These are phyloP conservation scores for Microctonus hyperodae DNA, from an alignment of 2,888 invertebrate species.

Conservation along the genomic window DNA sequence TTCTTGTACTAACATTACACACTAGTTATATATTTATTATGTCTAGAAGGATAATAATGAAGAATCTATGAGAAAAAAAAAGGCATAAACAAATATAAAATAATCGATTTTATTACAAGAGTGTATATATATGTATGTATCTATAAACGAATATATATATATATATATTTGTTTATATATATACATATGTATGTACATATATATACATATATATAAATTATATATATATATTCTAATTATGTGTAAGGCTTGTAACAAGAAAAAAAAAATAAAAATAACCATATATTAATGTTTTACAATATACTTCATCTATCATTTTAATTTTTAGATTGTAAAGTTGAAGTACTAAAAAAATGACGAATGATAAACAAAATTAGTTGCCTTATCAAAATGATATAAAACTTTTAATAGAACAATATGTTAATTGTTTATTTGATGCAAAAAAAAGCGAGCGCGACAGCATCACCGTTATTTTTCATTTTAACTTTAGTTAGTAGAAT, in stretches of 20 bases:
- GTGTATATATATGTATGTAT: slow-evolving; percentile 41
- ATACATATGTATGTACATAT: slow-evolving; percentile 4
- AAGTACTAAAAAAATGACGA: slow-evolving; percentile 36
- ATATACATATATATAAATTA: slow-evolving; percentile 43
- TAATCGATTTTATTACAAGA: slow-evolving; percentile 62
- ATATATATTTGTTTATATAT: slow-evolving; percentile 20
- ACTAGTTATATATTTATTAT: slow-evolving; percentile 60
- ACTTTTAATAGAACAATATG: slow-evolving; percentile 16
- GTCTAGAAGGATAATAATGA: slow-evolving; percentile 23
- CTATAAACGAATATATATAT: slow-evolving; percentile 21
- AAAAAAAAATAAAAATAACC: slow-evolving; percentile 59
- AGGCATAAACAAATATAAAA: slow-evolving; percentile 35
- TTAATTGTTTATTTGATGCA: slow-evolving; percentile 27
- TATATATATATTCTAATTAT: slow-evolving; percentile 63
- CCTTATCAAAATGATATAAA: slow-evolving; percentile 51
- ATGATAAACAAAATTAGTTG: slow-evolving; percentile 55
- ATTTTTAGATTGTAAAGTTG: slow-evolving; percentile 44
- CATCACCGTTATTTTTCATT: slow-evolving; percentile 41
- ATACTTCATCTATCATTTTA: slow-evolving; percentile 62
- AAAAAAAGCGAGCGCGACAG: slow-evolving; percentile 8
- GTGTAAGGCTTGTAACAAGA: slow-evolving; percentile 63
- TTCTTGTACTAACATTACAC: slow-evolving; percentile 62
- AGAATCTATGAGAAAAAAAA: slow-evolving; percentile 1
- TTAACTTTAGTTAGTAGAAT: slow-evolving; percentile 53
- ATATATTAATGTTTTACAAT: slow-evolving; percentile 64